phyloP scores from a whole-genome alignment of 2,888 invertebrate species.

The Lacanobia wlatinum region DNA sequence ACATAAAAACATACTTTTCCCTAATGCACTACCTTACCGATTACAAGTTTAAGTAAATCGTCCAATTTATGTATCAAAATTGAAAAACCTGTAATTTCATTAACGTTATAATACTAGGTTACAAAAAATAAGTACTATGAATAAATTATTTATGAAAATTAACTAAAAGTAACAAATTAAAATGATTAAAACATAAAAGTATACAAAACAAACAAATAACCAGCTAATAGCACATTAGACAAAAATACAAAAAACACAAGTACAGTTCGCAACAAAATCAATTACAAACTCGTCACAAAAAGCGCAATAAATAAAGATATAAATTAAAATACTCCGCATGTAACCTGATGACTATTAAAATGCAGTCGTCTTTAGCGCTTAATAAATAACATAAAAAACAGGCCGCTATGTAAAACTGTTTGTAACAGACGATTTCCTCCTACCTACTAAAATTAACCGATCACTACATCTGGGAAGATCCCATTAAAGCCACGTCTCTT shows the following conservation, averaged over 20 bases:
- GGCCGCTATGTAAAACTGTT: slow-evolving; percentile 80
- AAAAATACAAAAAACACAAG: slow-evolving; percentile 24
- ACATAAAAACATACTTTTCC: not conserved
- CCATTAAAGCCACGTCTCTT: slow-evolving; percentile 87
- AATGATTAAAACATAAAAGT: not conserved
- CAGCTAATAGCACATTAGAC: slow-evolving; percentile 13
- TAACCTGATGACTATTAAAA: slow-evolving; percentile 66
- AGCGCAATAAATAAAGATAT: slow-evolving; percentile 59
- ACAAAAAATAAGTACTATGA: not conserved
- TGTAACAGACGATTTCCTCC: slow-evolving; percentile 83
- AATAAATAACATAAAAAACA: slow-evolving; percentile 83
- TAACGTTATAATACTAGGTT: not conserved
- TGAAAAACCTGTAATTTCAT: not conserved
- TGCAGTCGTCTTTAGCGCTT: slow-evolving; percentile 66
- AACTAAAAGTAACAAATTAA: not conserved
- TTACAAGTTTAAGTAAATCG: not conserved
- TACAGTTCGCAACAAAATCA: slow-evolving; percentile 52
- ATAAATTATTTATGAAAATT: not conserved
- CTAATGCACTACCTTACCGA: not conserved
- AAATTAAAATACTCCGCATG: slow-evolving; percentile 60
- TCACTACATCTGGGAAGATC: slow-evolving; percentile 84
- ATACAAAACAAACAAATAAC: slow-evolving; percentile 8
- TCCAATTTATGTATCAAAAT: not conserved
- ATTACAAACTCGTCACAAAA: slow-evolving; percentile 41
- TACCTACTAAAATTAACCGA: slow-evolving; percentile 87